Evolutionary conservation across 2,797 vertebrate species (phyloP).

Genomic region (Diceros bicornis): DNA sequence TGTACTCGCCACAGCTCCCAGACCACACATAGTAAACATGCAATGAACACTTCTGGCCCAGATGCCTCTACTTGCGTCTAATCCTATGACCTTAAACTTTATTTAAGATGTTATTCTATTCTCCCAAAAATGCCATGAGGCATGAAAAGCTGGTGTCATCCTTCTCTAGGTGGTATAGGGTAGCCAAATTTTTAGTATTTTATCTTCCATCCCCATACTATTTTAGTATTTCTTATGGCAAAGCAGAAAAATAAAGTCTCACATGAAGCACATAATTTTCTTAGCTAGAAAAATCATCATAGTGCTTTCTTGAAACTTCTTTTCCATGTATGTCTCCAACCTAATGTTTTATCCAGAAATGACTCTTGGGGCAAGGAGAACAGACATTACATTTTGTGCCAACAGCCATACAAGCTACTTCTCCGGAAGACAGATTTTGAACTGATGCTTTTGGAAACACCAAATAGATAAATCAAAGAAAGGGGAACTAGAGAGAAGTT

Average conservation of each 20-base stretch:
- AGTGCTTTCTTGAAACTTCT: neutral
- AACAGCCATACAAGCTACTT: neutral
- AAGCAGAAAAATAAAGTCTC: neutral
- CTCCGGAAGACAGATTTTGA: neutral
- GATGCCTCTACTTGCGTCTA: neutral
- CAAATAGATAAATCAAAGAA: neutral
- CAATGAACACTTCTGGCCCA: neutral
- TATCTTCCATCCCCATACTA: neutral
- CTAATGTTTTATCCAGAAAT: neutral
- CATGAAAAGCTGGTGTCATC: neutral
- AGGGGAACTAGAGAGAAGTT: neutral
- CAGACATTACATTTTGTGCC: neutral
- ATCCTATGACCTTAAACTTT: neutral
- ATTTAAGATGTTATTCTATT: neutral
- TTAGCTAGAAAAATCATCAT: neutral
- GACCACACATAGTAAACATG: neutral
- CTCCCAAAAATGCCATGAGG: neutral
- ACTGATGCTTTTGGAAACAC: neutral
- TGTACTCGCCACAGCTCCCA: rapidly evolving
- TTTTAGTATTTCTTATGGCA: neutral
- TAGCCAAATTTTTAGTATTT: neutral
- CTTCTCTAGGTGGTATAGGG: neutral
- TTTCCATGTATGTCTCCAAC: neutral
- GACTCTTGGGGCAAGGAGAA: neutral
- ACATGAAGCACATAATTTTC: neutral